Evolutionary conservation across 2,797 vertebrate genomes (phyloP).

Genomic region (Acanthis flammea): DNA sequence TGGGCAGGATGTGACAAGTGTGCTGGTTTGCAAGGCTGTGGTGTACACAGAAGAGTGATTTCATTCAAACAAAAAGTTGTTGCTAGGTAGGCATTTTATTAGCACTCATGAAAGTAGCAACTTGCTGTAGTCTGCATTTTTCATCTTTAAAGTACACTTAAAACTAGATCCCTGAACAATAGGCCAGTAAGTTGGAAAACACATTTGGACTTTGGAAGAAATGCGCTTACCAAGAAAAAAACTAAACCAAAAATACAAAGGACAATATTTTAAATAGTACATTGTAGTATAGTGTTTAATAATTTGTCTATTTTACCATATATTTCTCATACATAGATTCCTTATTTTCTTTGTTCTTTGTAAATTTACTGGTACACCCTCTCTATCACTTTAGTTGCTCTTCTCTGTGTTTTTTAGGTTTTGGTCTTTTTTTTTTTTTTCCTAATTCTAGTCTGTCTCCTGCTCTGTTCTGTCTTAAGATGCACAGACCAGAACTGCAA

Average conservation of each 20-base stretch:
- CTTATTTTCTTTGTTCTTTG: neutral
- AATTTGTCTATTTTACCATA: neutral
- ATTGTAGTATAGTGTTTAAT: neutral
- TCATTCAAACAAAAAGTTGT: neutral
- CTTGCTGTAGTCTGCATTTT: neutral
- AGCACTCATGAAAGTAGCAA: neutral
- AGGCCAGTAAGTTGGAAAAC: neutral
- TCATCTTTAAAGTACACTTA: neutral
- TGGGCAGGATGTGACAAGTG: neutral
- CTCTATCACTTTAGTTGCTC: neutral
- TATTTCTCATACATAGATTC: neutral
- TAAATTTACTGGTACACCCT: neutral
- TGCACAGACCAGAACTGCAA: neutral
- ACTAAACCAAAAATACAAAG: neutral
- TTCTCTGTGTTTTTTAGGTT: neutral
- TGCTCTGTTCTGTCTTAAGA: neutral
- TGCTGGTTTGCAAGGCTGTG: neutral
- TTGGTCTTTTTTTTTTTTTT: neutral
- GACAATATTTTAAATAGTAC: neutral
- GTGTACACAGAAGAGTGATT: neutral
- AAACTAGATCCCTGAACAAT: neutral
- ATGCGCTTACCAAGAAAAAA: neutral
- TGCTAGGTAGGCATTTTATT: conserved; percentile 13
- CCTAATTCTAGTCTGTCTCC: neutral
- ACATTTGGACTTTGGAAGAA: neutral